Evolutionary conservation across 2,888 invertebrate species (phyloP).

Genomic region (Dusona sp.): DNA sequence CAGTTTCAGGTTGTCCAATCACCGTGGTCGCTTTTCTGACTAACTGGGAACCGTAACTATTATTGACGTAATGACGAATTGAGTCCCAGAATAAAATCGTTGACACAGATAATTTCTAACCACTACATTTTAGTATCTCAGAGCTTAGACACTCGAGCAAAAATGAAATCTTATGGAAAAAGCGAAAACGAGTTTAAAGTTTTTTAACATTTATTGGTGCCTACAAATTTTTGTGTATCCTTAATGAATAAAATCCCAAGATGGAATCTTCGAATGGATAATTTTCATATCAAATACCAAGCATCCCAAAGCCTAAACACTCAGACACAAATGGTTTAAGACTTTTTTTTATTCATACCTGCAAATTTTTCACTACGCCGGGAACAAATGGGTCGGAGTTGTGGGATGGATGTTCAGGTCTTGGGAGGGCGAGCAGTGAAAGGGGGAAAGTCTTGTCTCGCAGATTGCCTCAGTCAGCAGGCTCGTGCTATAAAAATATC

Average conservation of each 20-base stretch:
- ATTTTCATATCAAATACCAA: background rate
- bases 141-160: background rate
- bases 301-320: background rate
- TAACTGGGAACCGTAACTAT: background rate
- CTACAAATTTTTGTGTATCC: background rate
- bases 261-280: background rate
- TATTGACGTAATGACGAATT: background rate
- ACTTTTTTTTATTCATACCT: constrained; percentile 23
- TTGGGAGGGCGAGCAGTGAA: background rate
- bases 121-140: background rate
- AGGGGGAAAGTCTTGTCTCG: constrained; percentile 56
- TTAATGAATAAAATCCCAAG: background rate
- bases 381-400: constrained; percentile 59
- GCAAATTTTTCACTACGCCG: constrained; percentile 52
- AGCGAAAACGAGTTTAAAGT: too few species aligned
- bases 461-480: constrained; percentile 65
- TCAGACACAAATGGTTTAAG: background rate
- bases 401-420: constrained; percentile 11
- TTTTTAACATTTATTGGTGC: background rate
- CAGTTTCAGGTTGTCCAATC: background rate
- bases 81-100: background rate
- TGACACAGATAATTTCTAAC: background rate
- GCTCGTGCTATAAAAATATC: constrained; percentile 45
- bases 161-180: background rate
- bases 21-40: constrained; percentile 5